phyloP scores from a whole-genome alignment of 2,113 vertebrate genomes.

The Oreocharis arfaki region DNA sequence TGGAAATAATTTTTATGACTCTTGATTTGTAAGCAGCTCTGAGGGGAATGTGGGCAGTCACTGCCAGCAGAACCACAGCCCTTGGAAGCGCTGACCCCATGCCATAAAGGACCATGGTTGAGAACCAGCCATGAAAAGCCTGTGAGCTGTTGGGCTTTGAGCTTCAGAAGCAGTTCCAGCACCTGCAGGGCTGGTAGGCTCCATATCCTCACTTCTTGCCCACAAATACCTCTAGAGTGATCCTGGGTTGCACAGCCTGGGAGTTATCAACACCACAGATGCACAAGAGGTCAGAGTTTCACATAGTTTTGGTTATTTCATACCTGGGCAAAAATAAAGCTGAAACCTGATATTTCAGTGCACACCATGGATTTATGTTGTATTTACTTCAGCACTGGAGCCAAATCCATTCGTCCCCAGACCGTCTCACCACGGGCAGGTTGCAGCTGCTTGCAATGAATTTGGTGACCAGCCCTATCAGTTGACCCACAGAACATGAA shows the following conservation, averaged over 20 bases:
- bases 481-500: not conserved
- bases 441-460: not conserved
- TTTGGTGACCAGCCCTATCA: not conserved
- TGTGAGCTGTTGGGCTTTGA: not conserved
- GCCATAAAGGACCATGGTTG: accelerated
- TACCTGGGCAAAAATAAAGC: not conserved
- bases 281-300: not conserved
- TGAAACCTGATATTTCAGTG: not conserved
- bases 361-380: not conserved
- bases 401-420: not conserved
- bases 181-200: not conserved
- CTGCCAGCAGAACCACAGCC: not conserved
- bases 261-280: not conserved
- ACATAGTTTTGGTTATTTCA: not conserved
- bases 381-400: not conserved
- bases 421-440: not conserved
- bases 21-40: not conserved
- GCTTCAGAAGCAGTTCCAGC: not conserved
- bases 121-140: not conserved
- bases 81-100: accelerated
- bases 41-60: accelerated
- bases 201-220: not conserved
- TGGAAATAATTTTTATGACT: not conserved
- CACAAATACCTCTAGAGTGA: not conserved
- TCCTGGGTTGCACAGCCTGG: not conserved